phyloP scores from a whole-genome alignment of 2,888 invertebrate genomes.

The Ochropacha duplaris region DNA sequence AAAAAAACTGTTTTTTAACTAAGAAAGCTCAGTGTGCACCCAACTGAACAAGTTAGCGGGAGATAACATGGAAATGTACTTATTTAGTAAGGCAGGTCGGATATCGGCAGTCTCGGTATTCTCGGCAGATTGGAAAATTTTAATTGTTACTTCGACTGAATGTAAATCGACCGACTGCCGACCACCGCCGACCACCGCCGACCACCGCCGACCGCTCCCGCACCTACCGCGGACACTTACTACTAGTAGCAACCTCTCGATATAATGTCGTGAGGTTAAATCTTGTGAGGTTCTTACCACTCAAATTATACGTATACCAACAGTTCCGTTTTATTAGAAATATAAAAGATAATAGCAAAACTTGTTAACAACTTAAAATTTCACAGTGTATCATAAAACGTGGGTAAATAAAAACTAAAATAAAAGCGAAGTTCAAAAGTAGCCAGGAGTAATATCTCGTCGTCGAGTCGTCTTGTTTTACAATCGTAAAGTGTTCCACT shows the following conservation, averaged over 20 bases:
- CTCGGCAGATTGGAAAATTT: slow-evolving; percentile 14
- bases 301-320: too few relatives aligned
- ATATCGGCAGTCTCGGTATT: too few relatives aligned
- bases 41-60: neutral
- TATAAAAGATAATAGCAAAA: neutral
- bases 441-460: neutral
- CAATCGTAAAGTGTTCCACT: slow-evolving; percentile 4
- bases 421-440: neutral
- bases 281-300: too few relatives aligned
- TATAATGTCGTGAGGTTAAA: too few relatives aligned
- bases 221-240: too few relatives aligned
- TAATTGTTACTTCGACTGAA: slow-evolving; percentile 12
- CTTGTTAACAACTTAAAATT: neutral
- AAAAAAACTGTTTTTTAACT: too few relatives aligned
- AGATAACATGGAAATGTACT: neutral
- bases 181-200: too few relatives aligned
- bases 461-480: neutral
- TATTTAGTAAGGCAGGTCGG: neutral
- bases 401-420: too few relatives aligned
- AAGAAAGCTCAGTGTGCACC: too few relatives aligned
- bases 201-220: too few relatives aligned
- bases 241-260: too few relatives aligned
- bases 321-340: neutral
- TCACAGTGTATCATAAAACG: neutral
- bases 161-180: neutral